Evolutionary conservation across 2,888 invertebrate species (phyloP), one percentile per base, ranked within the genome.

Genomic region (Didymodactylos carnosus): DNA sequence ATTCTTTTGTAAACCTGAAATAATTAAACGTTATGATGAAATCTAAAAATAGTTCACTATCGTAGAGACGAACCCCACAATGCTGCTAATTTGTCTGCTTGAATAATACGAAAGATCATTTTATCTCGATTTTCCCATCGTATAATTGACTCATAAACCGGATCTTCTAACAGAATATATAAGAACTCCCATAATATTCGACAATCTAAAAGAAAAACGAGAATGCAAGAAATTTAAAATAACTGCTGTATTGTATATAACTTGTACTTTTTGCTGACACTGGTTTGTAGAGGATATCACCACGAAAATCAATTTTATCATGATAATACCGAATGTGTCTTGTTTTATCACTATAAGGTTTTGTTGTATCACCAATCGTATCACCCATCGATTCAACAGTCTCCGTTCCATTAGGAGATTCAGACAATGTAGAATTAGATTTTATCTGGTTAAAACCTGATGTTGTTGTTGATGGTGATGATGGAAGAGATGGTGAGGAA

Each of bases 31-130:
- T 10, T 19, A 49, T 5, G 46, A 49, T 23, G 6, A 19, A 6
- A 43, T 10, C 19, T 43, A 13, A 23, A 23, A 16, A n/a, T n/a
- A n/a, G n/a, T n/a, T n/a, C n/a, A n/a, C n/a, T n/a, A n/a, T n/a
- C n/a, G n/a, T 2, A 49, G 8, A 14, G 11, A 43, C 4, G 19
- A 25, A 49, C 74, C 74, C 74, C 74, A 74, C 14, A 74, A 49
- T 19, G 74, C 74, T 23, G 74, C 74, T n/a, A 74, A 25, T 41
- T 74, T 74, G 53, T 74, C 74, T 19, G 74, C 74, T 46, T 74
- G 74, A 27, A 62, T 53, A 10, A 74, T 74, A 13, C 74, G 71
- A 53, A 74, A 74, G 16, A 74, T 40, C 71, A 74, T 71, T 43
- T 71, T 71, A 13, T 35, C 35, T 25, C 71, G 53, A 39, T 74